Conservation (phyloP, 2,113 vertebrate genomes). For the Neodon shergylaensis region DNA sequence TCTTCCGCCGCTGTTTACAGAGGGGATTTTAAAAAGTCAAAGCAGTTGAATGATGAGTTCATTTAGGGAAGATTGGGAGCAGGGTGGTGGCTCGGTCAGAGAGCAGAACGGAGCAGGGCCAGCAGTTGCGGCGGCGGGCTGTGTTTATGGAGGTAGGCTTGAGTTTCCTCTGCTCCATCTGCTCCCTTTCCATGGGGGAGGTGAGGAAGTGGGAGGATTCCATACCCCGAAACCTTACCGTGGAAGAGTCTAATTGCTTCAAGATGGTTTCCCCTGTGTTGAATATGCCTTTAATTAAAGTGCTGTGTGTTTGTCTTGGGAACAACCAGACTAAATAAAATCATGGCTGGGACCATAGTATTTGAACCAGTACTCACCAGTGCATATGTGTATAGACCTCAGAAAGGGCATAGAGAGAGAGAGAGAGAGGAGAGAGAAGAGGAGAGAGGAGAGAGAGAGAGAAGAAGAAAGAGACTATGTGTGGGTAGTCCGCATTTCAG, state of each 20-base stretch:
- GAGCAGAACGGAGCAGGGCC: neutral
- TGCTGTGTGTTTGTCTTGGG: slow-evolving; percentile 73
- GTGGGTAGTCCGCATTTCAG: neutral
- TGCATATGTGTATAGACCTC: neutral
- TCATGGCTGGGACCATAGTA: slow-evolving; percentile 39
- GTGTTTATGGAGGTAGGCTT: slow-evolving; percentile 61
- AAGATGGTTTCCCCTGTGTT: slow-evolving; percentile 61
- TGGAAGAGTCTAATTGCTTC: slow-evolving; percentile 68
- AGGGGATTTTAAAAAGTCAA: neutral
- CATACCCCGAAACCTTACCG: slow-evolving; percentile 60
- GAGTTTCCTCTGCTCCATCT: slow-evolving; percentile 61
- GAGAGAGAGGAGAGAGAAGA: neutral
- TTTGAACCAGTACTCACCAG: slow-evolving; percentile 66
- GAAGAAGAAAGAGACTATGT: too few relatives aligned
- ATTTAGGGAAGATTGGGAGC: slow-evolving; percentile 27
- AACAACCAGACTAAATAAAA: slow-evolving; percentile 76
- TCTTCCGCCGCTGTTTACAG: neutral
- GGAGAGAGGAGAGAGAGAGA: neutral
- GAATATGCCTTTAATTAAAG: slow-evolving; percentile 74
- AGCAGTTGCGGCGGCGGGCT: slow-evolving; percentile 44
- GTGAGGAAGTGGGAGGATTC: slow-evolving; percentile 63
- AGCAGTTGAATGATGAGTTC: slow-evolving; percentile 33
- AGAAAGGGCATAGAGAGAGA: neutral
- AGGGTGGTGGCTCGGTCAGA: neutral
- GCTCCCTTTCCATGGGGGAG: slow-evolving; percentile 65